Percentiles rank a stretch among this genome's conserved stretches.
Conservation (phyloP, 2,888 invertebrate species). For the Parnassius apollo region DNA sequence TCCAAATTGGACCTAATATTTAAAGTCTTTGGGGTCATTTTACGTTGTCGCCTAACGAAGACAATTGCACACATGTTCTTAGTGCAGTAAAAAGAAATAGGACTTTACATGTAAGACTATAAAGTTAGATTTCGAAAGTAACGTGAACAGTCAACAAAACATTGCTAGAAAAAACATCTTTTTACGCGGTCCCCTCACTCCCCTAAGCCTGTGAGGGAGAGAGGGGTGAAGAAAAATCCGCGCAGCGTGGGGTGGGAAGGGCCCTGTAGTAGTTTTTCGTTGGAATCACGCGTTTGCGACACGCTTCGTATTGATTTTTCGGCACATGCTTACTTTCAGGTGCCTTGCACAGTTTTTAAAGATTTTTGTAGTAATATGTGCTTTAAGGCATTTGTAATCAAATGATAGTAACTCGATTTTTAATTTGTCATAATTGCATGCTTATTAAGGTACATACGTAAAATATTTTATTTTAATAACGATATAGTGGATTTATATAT, state of each 20-base stretch:
- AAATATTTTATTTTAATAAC: no score
- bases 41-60: conserved; percentile 36
- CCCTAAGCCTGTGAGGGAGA: conserved; percentile 58
- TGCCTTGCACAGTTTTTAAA: conserved; percentile 45
- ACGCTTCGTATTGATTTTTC: conserved; percentile 76
- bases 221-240: conserved; percentile 70
- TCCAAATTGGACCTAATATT: conserved; percentile 35
- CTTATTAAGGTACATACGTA: no score
- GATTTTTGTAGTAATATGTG: neutral
- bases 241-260: conserved; percentile 46
- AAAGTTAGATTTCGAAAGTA: conserved; percentile 39
- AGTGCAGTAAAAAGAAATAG: conserved; percentile 31
- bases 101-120: conserved; percentile 22
- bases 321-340: conserved; percentile 71
- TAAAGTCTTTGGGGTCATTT: conserved; percentile 33
- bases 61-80: conserved; percentile 70
- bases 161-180: conserved; percentile 75
- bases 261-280: conserved; percentile 76
- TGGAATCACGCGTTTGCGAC: conserved; percentile 77
- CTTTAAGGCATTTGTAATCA: neutral
- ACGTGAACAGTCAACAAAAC: conserved; percentile 59
- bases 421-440: no score
- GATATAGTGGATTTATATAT: no score
- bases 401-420: no score
- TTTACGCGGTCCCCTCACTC: conserved; percentile 67